Base-by-base conservation (phyloP, 2,797 vertebrate genomes). In the Falco concolor region DNA sequence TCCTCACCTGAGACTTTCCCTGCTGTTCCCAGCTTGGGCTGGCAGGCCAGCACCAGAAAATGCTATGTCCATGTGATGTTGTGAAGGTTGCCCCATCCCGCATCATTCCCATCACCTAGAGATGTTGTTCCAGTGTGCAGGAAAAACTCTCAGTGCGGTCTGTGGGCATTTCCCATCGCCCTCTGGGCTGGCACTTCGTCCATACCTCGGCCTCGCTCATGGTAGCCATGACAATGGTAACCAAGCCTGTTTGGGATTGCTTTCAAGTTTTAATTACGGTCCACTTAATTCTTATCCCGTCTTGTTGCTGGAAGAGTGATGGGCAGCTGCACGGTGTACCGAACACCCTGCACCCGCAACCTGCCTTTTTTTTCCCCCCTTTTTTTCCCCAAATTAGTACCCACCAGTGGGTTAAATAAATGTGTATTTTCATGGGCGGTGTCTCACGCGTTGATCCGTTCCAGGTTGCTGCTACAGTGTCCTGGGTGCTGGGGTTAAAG, bases 381-480 rank as follows among this genome's bases (percentile, higher is more conserved):
- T 32, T 9, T 32, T 61, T 2, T 11, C 16, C 57, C 59, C 42
- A 10, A 0, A 34, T 49, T 12, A 17, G 25, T 19, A 8, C 36
- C 65, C 42, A 9, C 1, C 38, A 11, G 8, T 1, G 23, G 36
- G 49, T 50, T 57, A 25, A 47, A 32, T 3, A 4, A 3, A 10
- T 0, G 2, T 6, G 52, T n/a, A 8, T 38, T 57, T 20, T 13
- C 0, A 1, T 0, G 0, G 36, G 69, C 2, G 3, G 42, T 2
- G 2, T 24, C 30, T 18, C 1, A 4, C 19, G 6, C 0, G 0
- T 24, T 2, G 70, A 1, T 12, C 0, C 0, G 32, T n/a, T 18
- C 24, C 42, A 18, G 69, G 57, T 13, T 5, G 68, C 80, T 57
- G 44, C 83, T 50, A 2, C 1, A 1, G 47, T 8, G 3, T 25